phyloP scores from a whole-genome alignment of 2,888 invertebrate genomes.

The Hyalella azteca region DNA sequence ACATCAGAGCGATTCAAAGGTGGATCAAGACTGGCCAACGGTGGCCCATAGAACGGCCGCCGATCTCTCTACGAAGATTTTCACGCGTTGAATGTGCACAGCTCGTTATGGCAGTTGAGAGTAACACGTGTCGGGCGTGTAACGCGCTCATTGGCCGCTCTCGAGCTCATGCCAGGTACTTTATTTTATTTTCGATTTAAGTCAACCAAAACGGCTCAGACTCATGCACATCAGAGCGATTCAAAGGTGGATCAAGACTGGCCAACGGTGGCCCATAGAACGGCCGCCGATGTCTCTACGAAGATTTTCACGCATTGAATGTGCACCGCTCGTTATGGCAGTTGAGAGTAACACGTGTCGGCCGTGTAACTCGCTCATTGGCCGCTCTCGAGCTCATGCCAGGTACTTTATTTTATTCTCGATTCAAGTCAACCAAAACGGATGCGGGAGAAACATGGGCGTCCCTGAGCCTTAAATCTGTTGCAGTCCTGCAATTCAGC shows the following conservation, averaged over 20 bases:
- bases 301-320: no score
- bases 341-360: not conserved
- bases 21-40: no score
- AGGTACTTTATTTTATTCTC: not conserved
- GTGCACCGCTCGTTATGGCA: not conserved
- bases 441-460: not conserved
- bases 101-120: not conserved
- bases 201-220: no score
- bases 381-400: not conserved
- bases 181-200: conserved; percentile 1
- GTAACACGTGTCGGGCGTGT: not conserved
- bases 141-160: not conserved
- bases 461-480: not conserved
- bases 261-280: no score
- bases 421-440: conserved; percentile 14
- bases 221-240: no score
- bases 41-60: no score
- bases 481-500: no score
- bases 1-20: no score
- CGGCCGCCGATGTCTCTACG: no score
- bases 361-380: not conserved
- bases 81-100: no score
- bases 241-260: no score
- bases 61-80: no score
- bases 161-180: not conserved